These are phyloP conservation scores for Leptodactylus fuscus DNA, from an alignment of 2,113 vertebrate genomes.

Conservation along the genomic window DNA sequence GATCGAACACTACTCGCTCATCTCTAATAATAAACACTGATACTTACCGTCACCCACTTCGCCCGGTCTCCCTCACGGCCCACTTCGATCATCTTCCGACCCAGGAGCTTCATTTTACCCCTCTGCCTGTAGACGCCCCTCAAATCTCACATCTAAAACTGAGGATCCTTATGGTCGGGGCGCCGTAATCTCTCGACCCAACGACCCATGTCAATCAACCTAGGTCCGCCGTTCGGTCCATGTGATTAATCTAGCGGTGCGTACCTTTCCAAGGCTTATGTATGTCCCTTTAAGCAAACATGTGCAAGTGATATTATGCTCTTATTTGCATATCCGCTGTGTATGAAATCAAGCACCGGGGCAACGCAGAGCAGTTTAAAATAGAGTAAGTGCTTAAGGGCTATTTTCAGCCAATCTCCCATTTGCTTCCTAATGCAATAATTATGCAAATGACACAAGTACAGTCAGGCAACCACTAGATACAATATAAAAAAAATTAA, in stretches of 20 bases:
- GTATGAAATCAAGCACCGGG: slow-evolving; percentile 53
- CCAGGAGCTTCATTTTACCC: too few species aligned
- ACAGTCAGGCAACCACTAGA: slow-evolving; percentile 54
- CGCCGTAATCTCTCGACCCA: neutral
- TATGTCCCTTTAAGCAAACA: slow-evolving; percentile 59
- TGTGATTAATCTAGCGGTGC: slow-evolving; percentile 37
- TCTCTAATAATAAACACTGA: too few species aligned
- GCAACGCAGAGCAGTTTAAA: slow-evolving; percentile 52
- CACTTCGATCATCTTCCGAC: too few species aligned
- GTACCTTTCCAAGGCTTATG: slow-evolving; percentile 26
- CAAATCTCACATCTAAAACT: too few species aligned
- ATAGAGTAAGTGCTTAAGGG: slow-evolving; percentile 60
- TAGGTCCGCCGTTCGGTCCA: neutral
- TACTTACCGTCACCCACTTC: too few species aligned
- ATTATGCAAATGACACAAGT: slow-evolving; percentile 57
- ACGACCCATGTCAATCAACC: neutral
- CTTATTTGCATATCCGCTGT: slow-evolving; percentile 54
- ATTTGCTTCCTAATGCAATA: slow-evolving; percentile 59
- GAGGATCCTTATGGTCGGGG: neutral
- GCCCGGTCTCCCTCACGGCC: too few species aligned
- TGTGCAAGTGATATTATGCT: slow-evolving; percentile 48
- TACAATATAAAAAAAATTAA: slow-evolving; percentile 61
- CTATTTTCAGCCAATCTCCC: slow-evolving; percentile 59
- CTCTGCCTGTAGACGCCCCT: too few species aligned
- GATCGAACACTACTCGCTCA: too few species aligned